These are phyloP conservation scores for Nematopogon swammerdamellus DNA, from an alignment of 2,888 invertebrate species.

Conservation along the genomic window DNA sequence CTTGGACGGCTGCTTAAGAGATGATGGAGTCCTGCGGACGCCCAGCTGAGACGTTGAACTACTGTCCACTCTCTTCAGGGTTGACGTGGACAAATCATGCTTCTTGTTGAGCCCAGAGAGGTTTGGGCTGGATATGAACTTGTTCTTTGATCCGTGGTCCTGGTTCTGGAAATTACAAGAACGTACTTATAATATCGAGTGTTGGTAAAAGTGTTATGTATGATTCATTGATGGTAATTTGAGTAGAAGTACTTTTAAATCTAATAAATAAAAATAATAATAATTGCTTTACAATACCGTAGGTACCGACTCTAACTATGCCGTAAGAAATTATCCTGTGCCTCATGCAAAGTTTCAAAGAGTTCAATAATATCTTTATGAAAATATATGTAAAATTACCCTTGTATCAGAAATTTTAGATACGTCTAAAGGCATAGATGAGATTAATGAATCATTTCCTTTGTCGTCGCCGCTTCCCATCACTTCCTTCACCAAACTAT, in stretches of 20 bases:
- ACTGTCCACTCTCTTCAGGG: conserved; percentile 28
- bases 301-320: no score
- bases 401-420: conserved; percentile 44
- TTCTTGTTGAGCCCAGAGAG: conserved; percentile 22
- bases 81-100: conserved; percentile 22
- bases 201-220: no score
- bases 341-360: no score
- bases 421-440: conserved; percentile 36
- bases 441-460: conserved; percentile 31
- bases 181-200: no score
- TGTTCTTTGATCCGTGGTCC: conserved; percentile 25
- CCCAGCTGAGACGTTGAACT: conserved; percentile 32
- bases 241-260: no score
- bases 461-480: conserved; percentile 20
- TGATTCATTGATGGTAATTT: no score
- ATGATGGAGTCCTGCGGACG: conserved; percentile 16
- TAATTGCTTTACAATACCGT: no score
- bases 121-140: conserved; percentile 43
- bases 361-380: no score
- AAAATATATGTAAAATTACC: no score
- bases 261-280: no score
- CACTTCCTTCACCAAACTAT: conserved; percentile 24
- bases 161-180: conserved; percentile 22
- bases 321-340: no score
- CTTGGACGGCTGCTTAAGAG: conserved; percentile 22